Evolutionary conservation across 2,888 invertebrate genomes (phyloP).

Genomic region (Chymomyza caudatula): DNA sequence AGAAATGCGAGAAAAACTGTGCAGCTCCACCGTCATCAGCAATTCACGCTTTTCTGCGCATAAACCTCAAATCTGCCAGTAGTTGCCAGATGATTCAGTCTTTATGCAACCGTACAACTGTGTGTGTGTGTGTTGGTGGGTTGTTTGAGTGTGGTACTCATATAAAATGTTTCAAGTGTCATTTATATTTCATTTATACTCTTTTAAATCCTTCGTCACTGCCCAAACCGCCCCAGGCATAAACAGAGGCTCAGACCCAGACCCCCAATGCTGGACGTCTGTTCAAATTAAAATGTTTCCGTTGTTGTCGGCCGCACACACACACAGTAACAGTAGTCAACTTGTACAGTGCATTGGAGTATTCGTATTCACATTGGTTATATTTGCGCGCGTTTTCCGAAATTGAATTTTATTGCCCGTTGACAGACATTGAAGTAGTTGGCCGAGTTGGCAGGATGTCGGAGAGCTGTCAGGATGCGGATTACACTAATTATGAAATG

Average conservation of each 20-base stretch:
- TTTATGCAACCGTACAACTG: neutral
- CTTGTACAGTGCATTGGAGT: neutral
- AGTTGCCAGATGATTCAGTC: constrained; percentile 6
- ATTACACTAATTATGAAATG: constrained; percentile 66
- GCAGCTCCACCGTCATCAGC: neutral
- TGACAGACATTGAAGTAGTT: constrained; percentile 18
- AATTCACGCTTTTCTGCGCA: neutral
- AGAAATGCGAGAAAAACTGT: neutral
- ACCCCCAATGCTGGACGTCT: constrained; percentile 31
- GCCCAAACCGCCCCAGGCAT: neutral
- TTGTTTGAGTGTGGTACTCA: constrained; percentile 7
- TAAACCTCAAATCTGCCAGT: constrained; percentile 6
- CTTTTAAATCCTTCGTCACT: constrained; percentile 18
- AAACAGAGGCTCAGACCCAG: neutral
- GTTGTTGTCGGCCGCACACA: constrained; percentile 37
- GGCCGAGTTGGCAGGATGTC: constrained; percentile 41
- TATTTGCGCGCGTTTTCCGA: constrained; percentile 19
- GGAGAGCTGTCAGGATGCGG: constrained; percentile 53
- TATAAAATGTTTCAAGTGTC: constrained; percentile 62
- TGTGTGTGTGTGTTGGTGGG: neutral
- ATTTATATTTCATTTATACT: constrained; percentile 55
- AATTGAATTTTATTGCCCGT: constrained; percentile 59
- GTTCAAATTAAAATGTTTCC: constrained; percentile 69
- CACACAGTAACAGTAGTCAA: constrained; percentile 17
- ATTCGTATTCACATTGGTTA: neutral